Conservation (phyloP, 2,888 invertebrate genomes). For the Drosophila leonis region DNA sequence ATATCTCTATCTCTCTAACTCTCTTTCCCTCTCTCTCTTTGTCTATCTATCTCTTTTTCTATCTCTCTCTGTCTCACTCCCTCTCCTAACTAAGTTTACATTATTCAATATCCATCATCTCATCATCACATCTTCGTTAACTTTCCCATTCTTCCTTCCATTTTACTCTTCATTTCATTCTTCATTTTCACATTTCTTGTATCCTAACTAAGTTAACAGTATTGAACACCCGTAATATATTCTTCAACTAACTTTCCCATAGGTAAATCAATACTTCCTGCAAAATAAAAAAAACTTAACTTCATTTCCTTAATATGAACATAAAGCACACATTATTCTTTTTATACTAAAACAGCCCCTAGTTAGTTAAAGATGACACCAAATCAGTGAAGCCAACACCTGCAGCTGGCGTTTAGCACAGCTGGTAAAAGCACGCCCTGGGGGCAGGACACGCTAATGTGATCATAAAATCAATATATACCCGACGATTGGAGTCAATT, state of each 20-base stretch:
- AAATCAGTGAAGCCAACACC: slow-evolving; percentile 35
- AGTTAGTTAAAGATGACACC: slow-evolving; percentile 16
- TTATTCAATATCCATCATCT: neutral
- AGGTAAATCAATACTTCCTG: slow-evolving; percentile 35
- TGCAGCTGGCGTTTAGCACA: slow-evolving; percentile 17
- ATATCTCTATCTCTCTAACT: too few species aligned
- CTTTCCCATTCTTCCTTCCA: neutral
- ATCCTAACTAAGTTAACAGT: neutral
- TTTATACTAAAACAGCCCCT: slow-evolving; percentile 2
- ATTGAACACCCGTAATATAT: neutral
- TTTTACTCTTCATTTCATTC: neutral
- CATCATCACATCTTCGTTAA: too few species aligned
- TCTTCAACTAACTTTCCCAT: neutral
- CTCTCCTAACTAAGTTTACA: neutral
- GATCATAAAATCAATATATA: slow-evolving; percentile 53
- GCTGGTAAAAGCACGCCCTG: slow-evolving; percentile 37
- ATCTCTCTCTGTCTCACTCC: neutral
- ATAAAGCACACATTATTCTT: slow-evolving; percentile 9
- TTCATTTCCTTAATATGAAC: slow-evolving; percentile 28
- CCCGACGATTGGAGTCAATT: slow-evolving; percentile 45
- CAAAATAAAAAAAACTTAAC: slow-evolving; percentile 9
- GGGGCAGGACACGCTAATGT: slow-evolving; percentile 17
- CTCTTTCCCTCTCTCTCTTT: too few species aligned
- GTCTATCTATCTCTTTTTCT: neutral
- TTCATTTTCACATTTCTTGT: neutral